Conservation (phyloP, 1,140 invertebrate genomes). For the Triops longicaudatus region DNA sequence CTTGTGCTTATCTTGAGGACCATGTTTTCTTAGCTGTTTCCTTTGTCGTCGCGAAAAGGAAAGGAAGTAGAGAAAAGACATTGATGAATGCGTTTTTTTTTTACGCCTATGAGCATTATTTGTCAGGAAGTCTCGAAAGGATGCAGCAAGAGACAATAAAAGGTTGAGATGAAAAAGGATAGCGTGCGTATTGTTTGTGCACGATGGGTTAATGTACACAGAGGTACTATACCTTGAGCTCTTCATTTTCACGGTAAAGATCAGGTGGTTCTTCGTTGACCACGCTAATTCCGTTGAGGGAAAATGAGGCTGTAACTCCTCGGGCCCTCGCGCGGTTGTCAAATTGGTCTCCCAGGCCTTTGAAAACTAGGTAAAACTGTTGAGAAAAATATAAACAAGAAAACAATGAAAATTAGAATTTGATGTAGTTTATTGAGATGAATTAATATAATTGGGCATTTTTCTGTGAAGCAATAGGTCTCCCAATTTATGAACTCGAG, state of each 20-base stretch:
- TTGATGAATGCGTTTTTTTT: too few relatives aligned
- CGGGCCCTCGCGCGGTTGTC: constrained; percentile 66
- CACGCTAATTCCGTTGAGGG: constrained; percentile 70
- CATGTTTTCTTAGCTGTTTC: too few relatives aligned
- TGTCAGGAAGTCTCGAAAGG: too few relatives aligned
- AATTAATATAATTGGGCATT: background rate
- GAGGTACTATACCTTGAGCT: constrained; percentile 58
- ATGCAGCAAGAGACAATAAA: too few relatives aligned
- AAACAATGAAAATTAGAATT: background rate
- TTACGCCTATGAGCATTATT: too few relatives aligned
- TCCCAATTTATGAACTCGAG: too few relatives aligned
- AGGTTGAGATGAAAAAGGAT: too few relatives aligned
- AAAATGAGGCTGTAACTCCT: constrained; percentile 73
- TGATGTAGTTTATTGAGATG: background rate
- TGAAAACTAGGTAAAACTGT: constrained; percentile 63
- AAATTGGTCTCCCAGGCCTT: constrained; percentile 77
- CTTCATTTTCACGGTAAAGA: constrained; percentile 79
- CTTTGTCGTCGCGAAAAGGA: too few relatives aligned
- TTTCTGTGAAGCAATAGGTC: too few relatives aligned
- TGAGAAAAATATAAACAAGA: constrained; percentile 17
- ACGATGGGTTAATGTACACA: background rate
- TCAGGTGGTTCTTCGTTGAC: constrained; percentile 70
- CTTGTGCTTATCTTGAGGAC: too few relatives aligned
- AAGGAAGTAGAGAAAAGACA: too few relatives aligned
- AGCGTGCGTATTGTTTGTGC: too few relatives aligned